Conservation (phyloP, 2,797 vertebrate genomes). For the Lophius americanus region DNA sequence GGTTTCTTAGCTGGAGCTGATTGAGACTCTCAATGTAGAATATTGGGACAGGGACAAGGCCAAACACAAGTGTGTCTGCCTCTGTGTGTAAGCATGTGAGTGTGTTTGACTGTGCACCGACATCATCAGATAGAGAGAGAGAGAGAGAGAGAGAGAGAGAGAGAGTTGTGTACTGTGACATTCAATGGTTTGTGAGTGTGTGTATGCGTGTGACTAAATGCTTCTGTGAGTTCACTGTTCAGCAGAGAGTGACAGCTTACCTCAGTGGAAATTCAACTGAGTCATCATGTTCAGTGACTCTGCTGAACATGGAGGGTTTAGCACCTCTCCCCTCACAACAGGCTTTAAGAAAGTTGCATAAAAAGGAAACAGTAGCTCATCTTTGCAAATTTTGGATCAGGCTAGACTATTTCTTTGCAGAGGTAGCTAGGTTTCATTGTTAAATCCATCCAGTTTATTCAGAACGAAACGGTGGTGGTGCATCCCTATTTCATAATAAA, state of each 20-base stretch:
- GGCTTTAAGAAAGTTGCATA: background rate
- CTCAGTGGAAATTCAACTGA: conserved; percentile 78
- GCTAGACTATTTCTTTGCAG: too few species aligned
- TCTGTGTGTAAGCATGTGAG: conserved; percentile 30
- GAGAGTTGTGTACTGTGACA: conserved; percentile 9
- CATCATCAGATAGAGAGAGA: conserved; percentile 45
- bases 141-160: conserved; percentile 29
- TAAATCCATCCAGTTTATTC: too few species aligned
- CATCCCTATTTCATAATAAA: too few species aligned
- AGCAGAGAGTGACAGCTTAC: conserved; percentile 65
- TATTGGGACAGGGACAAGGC: conserved; percentile 73
- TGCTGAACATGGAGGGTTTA: conserved; percentile 49
- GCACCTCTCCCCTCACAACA: conserved; percentile 36
- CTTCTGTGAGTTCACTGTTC: conserved; percentile 56
- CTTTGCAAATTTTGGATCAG: too few species aligned
- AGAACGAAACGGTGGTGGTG: too few species aligned
- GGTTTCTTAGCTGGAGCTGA: conserved; percentile 78
- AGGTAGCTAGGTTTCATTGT: too few species aligned
- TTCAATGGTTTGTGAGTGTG: background rate
- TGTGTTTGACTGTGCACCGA: conserved; percentile 45
- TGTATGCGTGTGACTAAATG: conserved; percentile 47
- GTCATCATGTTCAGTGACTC: conserved; percentile 68
- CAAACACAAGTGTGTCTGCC: conserved; percentile 51
- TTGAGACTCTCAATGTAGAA: conserved; percentile 73
- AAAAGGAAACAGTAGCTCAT: background rate